Base-by-base conservation (phyloP, 2,797 vertebrate species). In the Darevskia mixta region DNA sequence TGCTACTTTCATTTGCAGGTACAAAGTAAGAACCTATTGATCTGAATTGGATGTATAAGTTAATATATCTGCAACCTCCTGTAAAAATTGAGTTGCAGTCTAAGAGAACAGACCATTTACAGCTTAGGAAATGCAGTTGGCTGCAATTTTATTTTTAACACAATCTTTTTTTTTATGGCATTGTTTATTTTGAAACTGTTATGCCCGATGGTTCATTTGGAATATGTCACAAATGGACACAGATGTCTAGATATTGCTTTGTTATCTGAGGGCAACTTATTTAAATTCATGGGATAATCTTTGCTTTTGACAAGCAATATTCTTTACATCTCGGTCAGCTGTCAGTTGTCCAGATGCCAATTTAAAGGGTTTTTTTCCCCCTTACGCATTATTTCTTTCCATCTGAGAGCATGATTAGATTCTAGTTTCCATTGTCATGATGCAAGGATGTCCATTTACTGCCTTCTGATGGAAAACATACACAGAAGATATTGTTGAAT, bases 201-300 rank as follows among this genome's bases (percentile, higher is more conserved):
- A 18, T 49, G 71, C 32, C 58, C 11, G 71, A 49, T 32, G 15
- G 38, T 76, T 82, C 79, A 49, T 77, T 67, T 67, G 79, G 82
- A 87, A 38, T 71, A 8, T 55, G 55, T 83, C 64, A 79, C 35
- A 83, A 43, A 58, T 69, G 64, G 66, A 79, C 29, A 17, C 64
- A 69, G 66, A 71, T 29, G 35, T 64, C 64, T 79, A 61, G 38
- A 35, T 13, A n/a, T 32, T 79, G 32, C n/a, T 82, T 76, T 87
- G 58, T 32, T 75, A 79, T 71, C 75, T 8, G 35, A 88, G 29
- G 45, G 49, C 43, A 61, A 49, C 82, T 83, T 71, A 71, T 83
- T 83, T 77, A 88, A 88, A 88, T 88, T 83, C 75, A 78, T 71
- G 32, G 76, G 45, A 61, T 83, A 61, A 83, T 79, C 82, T 83